phyloP scores from a whole-genome alignment of 2,113 vertebrate genomes.

The Rhodinocichla rosea region DNA sequence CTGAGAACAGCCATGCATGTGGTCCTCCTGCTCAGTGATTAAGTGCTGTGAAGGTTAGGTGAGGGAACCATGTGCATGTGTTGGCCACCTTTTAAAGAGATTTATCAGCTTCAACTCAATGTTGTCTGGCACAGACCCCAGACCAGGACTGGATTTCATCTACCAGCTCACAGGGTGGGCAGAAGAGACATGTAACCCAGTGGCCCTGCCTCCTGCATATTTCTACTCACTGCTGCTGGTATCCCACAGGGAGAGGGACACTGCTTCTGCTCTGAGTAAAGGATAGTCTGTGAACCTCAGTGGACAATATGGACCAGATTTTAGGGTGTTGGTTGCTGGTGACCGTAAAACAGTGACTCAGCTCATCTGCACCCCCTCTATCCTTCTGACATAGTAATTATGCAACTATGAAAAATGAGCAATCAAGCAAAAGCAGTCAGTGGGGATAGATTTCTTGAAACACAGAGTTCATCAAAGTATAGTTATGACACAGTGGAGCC shows the following conservation, averaged over 20 bases:
- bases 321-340: not conserved
- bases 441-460: conserved; percentile 11
- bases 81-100: not conserved
- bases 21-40: not conserved
- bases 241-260: not conserved
- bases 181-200: not conserved
- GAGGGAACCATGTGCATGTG: not conserved
- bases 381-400: not conserved
- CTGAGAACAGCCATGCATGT: not conserved
- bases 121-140: not conserved
- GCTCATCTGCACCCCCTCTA: not conserved
- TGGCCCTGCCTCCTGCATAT: not conserved
- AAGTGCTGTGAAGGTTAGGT: not conserved
- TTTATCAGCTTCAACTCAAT: not conserved
- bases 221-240: not conserved
- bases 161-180: not conserved
- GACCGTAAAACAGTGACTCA: not conserved
- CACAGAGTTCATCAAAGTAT: not conserved
- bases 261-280: not conserved
- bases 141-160: not conserved
- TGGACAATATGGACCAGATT: not conserved
- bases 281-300: not conserved
- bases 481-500: not conserved
- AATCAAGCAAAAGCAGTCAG: not conserved
- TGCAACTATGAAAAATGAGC: not conserved